Evolutionary conservation across 2,888 invertebrate genomes (phyloP).

Genomic region (Mactromeris polynyma): DNA sequence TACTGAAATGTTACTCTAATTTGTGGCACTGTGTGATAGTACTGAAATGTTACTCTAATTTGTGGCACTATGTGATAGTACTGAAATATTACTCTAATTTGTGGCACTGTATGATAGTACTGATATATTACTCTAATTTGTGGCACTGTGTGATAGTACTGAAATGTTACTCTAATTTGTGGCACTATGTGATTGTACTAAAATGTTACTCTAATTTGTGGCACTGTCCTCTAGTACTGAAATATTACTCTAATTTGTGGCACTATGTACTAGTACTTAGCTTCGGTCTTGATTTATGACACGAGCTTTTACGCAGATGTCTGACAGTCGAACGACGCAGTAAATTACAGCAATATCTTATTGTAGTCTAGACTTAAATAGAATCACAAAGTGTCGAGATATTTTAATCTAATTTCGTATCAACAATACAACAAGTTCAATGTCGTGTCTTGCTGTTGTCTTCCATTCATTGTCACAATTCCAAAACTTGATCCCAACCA

Average conservation of each 20-base stretch:
- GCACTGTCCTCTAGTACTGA: not conserved
- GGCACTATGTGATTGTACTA: too few relatives aligned
- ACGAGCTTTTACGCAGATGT: not conserved
- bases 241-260: too few relatives aligned
- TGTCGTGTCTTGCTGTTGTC: not conserved
- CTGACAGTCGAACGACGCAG: not conserved
- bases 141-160: too few relatives aligned
- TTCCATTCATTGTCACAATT: not conserved
- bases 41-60: not conserved
- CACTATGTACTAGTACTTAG: not conserved
- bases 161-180: too few relatives aligned
- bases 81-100: too few relatives aligned
- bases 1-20: not conserved
- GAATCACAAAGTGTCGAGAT: not conserved
- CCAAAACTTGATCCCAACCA: not conserved
- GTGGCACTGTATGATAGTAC: too few relatives aligned
- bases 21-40: not conserved
- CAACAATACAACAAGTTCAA: not conserved
- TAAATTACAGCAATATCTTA: not conserved
- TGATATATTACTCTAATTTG: too few relatives aligned
- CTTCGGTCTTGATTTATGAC: not conserved
- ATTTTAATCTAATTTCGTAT: not conserved
- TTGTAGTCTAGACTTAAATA: not conserved
- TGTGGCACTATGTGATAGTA: not conserved
- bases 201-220: too few relatives aligned